phyloP scores from a whole-genome alignment of 2,888 invertebrate species.

The Tinea trinotella region DNA sequence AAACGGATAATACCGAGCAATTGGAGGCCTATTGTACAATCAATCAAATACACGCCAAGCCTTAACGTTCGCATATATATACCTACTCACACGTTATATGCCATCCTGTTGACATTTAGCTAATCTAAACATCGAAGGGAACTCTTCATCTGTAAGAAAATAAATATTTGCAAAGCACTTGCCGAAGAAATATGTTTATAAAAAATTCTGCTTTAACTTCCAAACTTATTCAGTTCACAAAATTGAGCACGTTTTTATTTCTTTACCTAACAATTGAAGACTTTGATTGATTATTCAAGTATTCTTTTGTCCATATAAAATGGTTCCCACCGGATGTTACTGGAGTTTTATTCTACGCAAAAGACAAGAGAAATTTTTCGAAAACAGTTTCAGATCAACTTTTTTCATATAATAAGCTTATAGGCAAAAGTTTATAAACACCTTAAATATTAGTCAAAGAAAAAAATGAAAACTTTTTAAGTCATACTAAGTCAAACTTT shows the following conservation, averaged over 20 bases:
- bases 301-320: not conserved
- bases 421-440: not conserved
- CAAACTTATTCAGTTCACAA: too few relatives aligned
- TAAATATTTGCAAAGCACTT: not conserved
- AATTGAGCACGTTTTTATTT: not conserved
- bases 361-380: not conserved
- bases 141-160: constrained; percentile 4
- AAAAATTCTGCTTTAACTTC: too few relatives aligned
- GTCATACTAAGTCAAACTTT: not conserved
- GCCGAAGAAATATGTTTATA: not conserved
- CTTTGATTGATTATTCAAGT: not conserved
- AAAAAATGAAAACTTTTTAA: not conserved
- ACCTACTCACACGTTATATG: not conserved
- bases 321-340: not conserved
- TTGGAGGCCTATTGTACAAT: constrained; percentile 1
- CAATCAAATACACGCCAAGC: constrained; percentile 5
- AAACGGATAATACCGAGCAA: not conserved
- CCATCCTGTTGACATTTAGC: not conserved
- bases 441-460: not conserved
- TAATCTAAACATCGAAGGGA: not conserved
- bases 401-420: not conserved
- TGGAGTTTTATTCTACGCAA: not conserved
- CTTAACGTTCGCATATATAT: not conserved
- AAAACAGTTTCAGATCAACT: not conserved
- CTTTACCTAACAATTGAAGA: not conserved